Evolutionary conservation across 2,797 vertebrate genomes (phyloP).

Genomic region (Sebastes oblongus): DNA sequence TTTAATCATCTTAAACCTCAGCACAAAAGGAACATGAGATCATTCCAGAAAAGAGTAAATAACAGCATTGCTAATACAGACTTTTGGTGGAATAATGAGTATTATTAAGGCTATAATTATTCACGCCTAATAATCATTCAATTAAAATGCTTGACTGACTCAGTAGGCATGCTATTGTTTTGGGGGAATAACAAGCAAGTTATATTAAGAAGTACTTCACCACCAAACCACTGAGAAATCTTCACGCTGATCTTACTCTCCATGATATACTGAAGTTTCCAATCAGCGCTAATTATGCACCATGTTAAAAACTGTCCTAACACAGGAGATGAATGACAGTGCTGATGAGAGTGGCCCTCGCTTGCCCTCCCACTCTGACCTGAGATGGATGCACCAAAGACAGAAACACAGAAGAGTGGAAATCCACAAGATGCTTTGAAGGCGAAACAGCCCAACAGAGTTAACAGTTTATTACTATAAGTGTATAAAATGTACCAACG

Average conservation of each 20-base stretch:
- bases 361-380: constrained; percentile 55
- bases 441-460: constrained; percentile 2
- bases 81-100: background rate
- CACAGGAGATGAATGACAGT: constrained; percentile 66
- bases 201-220: constrained; percentile 1
- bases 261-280: constrained; percentile 57
- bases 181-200: constrained; percentile 8
- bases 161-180: background rate
- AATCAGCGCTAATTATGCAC: constrained; percentile 68
- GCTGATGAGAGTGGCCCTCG: constrained; percentile 69
- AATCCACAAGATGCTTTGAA: constrained; percentile 20
- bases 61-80: constrained; percentile 8
- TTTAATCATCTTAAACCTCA: constrained; percentile 50
- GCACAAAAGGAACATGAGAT: constrained; percentile 34
- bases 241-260: constrained; percentile 27
- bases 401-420: constrained; percentile 13
- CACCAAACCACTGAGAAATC: constrained; percentile 26
- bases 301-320: constrained; percentile 72
- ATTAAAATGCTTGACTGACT: constrained; percentile 3
- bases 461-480: constrained; percentile 5
- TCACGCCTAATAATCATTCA: constrained; percentile 5
- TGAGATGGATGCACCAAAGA: constrained; percentile 40
- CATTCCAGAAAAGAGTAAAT: constrained; percentile 32
- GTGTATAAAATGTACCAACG: background rate
- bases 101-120: constrained; percentile 16